Percentiles rank a stretch among this genome's conserved stretches.
These are phyloP conservation scores for Drosophila prostipennis DNA, from an alignment of 2,888 invertebrate species.

Conservation along the genomic window DNA sequence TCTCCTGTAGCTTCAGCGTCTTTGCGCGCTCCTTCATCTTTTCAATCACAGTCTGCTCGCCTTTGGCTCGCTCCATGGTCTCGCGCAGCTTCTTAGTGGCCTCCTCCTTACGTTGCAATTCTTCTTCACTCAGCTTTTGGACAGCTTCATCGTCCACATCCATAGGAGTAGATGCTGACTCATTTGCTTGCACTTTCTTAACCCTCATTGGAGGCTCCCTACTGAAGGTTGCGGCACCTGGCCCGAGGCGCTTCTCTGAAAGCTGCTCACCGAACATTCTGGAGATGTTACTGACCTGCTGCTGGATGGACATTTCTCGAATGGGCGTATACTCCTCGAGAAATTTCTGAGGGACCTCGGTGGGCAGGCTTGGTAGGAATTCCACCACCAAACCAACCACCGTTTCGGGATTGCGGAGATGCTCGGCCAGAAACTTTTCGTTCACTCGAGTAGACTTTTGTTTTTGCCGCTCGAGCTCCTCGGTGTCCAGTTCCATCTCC, in stretches of 20 bases:
- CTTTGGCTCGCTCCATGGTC: slow-evolving; percentile 87
- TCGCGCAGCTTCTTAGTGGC: slow-evolving; percentile 85
- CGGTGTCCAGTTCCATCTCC: slow-evolving; percentile 85
- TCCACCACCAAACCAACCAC: slow-evolving; percentile 87
- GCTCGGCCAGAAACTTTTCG: slow-evolving; percentile 87
- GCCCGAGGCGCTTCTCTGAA: slow-evolving; percentile 88
- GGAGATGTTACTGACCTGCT: slow-evolving; percentile 83
- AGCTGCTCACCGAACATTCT: slow-evolving; percentile 87
- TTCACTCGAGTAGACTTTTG: slow-evolving; percentile 85
- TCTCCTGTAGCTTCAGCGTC: slow-evolving; percentile 91
- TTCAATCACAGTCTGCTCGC: slow-evolving; percentile 85
- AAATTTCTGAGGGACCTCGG: slow-evolving; percentile 93
- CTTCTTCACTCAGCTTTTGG: slow-evolving; percentile 65
- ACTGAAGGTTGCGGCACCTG: slow-evolving; percentile 85
- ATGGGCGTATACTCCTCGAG: slow-evolving; percentile 94
- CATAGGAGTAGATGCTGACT: not conserved
- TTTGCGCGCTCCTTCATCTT: slow-evolving; percentile 88
- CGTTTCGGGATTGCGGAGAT: slow-evolving; percentile 86
- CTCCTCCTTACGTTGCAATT: slow-evolving; percentile 84
- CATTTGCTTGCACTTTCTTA: slow-evolving; percentile 82
- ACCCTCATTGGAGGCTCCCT: slow-evolving; percentile 76
- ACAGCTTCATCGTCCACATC: slow-evolving; percentile 75
- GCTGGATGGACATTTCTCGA: slow-evolving; percentile 89
- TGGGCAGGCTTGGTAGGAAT: slow-evolving; percentile 90
- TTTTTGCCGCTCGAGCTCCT: slow-evolving; percentile 84